Evolutionary conservation across 2,113 vertebrate genomes (phyloP).

Genomic region (Galeopterus variegatus): DNA sequence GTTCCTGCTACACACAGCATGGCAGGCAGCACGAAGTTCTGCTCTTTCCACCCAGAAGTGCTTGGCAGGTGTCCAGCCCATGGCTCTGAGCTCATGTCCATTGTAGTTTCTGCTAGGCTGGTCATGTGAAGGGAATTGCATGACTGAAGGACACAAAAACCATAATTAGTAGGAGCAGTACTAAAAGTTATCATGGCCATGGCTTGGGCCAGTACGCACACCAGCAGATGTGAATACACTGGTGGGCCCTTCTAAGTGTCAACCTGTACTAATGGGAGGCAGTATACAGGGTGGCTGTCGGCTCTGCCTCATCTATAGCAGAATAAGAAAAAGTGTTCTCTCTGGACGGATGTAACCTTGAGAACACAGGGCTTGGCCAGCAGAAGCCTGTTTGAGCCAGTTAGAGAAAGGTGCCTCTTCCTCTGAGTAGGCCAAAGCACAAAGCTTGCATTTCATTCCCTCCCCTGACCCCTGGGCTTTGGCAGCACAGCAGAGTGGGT

Average conservation of each 20-base stretch:
- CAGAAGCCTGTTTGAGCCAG: not conserved
- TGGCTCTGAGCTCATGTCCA: not conserved
- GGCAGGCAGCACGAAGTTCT: not conserved
- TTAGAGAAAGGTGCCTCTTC: not conserved
- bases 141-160: not conserved
- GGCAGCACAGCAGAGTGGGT: not conserved
- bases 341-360: not conserved
- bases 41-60: not conserved
- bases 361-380: not conserved
- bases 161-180: not conserved
- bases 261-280: not conserved
- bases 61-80: not conserved
- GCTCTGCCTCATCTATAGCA: not conserved
- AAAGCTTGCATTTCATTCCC: not conserved
- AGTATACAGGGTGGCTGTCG: fast-evolving
- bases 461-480: not conserved
- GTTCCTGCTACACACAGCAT: fast-evolving
- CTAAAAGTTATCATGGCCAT: not conserved
- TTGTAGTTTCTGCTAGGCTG: not conserved
- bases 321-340: not conserved
- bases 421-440: not conserved
- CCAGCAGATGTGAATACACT: not conserved
- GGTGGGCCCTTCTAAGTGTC: fast-evolving
- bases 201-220: not conserved
- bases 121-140: not conserved